A percentile compares a stretch with the other conserved stretches of the same genome.
Evolutionary conservation across 2,113 vertebrate genomes (phyloP).

Genomic region (Mesembrinibis cayennensis): DNA sequence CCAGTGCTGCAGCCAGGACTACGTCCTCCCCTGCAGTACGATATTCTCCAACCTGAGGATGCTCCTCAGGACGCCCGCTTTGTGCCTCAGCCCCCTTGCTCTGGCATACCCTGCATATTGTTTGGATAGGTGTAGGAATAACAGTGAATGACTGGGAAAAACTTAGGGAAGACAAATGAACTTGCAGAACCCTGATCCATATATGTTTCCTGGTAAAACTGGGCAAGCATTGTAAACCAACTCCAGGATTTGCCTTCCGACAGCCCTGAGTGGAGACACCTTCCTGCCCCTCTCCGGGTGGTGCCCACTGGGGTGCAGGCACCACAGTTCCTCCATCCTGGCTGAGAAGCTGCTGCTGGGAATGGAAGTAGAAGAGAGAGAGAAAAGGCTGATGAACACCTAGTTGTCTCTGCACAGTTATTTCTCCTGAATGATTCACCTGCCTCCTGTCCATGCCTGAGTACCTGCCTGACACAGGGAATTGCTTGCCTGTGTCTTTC

Average conservation of each 20-base stretch:
- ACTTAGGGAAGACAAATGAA: background rate
- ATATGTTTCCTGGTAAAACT: background rate
- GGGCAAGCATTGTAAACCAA: background rate
- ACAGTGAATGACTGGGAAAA: background rate
- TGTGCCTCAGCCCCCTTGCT: background rate
- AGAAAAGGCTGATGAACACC: background rate
- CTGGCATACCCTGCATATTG: background rate
- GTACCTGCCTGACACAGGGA: background rate
- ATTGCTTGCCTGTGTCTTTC: background rate
- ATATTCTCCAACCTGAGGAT: background rate
- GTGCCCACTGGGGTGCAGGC: too few species aligned
- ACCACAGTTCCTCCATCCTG: background rate
- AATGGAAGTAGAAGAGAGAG: background rate
- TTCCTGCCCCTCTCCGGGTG: background rate
- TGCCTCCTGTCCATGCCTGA: fast-evolving
- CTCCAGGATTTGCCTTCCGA: background rate
- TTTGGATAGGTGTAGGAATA: background rate
- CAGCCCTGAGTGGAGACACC: background rate
- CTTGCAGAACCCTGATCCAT: background rate
- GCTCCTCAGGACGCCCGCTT: background rate
- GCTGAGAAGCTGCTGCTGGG: background rate
- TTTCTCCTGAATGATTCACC: background rate
- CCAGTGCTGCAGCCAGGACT: background rate
- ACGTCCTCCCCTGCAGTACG: fast-evolving
- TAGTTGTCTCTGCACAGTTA: background rate